Conservation (phyloP, 2,113 vertebrate species). For the Myanophis thanlyinensis region DNA sequence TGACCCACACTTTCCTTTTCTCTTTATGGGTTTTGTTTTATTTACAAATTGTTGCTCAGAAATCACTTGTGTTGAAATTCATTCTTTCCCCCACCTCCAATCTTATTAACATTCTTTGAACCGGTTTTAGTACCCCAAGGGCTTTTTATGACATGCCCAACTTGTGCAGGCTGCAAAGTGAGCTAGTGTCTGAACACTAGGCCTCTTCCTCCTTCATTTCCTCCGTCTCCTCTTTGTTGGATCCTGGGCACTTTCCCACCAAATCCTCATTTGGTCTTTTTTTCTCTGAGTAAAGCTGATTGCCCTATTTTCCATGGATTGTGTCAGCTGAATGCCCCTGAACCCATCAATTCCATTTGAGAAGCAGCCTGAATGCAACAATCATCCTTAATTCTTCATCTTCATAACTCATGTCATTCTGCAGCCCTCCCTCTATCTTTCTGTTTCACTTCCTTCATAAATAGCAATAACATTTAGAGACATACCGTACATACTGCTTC, state of each 20-base stretch:
- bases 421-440: neutral
- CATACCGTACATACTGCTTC: no score
- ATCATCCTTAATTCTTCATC: conserved; percentile 18
- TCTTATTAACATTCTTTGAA: conserved; percentile 52
- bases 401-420: neutral
- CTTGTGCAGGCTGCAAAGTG: neutral
- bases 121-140: conserved; percentile 42
- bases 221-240: neutral
- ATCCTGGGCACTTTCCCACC: neutral
- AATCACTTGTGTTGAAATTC: conserved; percentile 68
- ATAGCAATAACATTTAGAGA: no score
- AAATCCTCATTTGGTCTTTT: conserved; percentile 29
- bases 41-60: conserved; percentile 69
- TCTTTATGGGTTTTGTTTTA: conserved; percentile 31
- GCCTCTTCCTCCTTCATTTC: neutral
- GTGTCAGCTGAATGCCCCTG: conserved; percentile 25
- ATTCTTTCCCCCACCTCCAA: neutral
- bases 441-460: neutral
- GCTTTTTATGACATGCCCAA: conserved; percentile 4
- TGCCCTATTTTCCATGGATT: conserved; percentile 41
- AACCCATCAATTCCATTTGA: conserved; percentile 61
- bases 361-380: conserved; percentile 44
- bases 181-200: neutral
- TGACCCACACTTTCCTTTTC: neutral
- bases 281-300: neutral